phyloP scores from a whole-genome alignment of 1,140 invertebrate genomes.

The Drosophila oshimai region DNA sequence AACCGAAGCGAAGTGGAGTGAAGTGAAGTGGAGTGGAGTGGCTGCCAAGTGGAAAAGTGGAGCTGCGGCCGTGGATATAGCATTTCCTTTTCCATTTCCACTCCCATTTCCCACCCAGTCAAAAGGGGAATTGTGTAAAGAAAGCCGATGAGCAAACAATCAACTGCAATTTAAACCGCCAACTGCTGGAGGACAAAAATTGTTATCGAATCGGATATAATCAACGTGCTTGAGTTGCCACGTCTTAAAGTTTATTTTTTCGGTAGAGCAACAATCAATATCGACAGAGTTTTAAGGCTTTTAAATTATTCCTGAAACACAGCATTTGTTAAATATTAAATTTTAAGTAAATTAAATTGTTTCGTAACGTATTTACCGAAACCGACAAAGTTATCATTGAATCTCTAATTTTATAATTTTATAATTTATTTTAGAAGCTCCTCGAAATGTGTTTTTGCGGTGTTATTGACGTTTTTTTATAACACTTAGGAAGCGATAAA shows the following conservation, averaged over 20 bases:
- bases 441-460: too few species aligned
- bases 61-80: neutral
- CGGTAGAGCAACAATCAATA: neutral
- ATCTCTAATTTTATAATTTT: too few species aligned
- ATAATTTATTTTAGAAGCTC: too few species aligned
- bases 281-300: neutral
- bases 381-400: too few species aligned
- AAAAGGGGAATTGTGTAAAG: neutral
- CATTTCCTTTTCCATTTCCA: conserved; percentile 20
- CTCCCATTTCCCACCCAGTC: too few species aligned
- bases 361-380: too few species aligned
- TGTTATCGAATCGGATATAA: conserved; percentile 7
- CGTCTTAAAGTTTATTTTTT: neutral
- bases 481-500: too few species aligned
- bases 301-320: too few species aligned
- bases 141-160: conserved; percentile 18
- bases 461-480: too few species aligned
- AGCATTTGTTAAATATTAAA: too few species aligned
- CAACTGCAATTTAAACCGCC: conserved; percentile 10
- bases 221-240: neutral
- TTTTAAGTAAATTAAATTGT: too few species aligned
- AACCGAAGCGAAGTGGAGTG: conserved; percentile 25
- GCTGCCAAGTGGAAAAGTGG: conserved; percentile 6
- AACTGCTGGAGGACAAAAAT: conserved; percentile 1
- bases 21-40: too few species aligned